These are phyloP conservation scores for Bradypodion ventrale DNA, from an alignment of 2,797 vertebrate species.

Conservation along the genomic window DNA sequence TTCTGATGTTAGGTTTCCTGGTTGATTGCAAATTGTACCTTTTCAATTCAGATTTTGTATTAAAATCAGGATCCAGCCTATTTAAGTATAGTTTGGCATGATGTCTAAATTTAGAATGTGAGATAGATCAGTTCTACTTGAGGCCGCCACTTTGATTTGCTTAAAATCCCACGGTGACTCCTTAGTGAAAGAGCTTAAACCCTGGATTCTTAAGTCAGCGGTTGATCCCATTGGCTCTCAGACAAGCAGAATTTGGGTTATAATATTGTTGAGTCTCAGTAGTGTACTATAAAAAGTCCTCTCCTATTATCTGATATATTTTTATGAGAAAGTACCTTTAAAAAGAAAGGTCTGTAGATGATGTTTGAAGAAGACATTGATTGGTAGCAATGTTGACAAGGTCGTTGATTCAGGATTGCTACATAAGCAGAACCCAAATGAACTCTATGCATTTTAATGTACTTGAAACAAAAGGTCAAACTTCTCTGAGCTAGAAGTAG, in stretches of 20 bases:
- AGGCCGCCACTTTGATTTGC: background rate
- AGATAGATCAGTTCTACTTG: background rate
- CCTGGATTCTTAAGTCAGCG: background rate
- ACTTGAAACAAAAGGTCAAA: background rate
- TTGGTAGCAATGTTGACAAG: constrained; percentile 22
- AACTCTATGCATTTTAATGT: constrained; percentile 23
- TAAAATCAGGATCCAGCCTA: background rate
- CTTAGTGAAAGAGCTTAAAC: background rate
- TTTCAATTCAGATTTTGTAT: background rate
- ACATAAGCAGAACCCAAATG: background rate
- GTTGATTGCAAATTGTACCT: background rate
- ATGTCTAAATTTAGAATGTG: background rate
- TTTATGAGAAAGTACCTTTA: background rate
- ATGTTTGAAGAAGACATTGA: constrained; percentile 16
- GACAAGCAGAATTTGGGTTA: background rate
- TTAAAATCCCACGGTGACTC: too few relatives aligned
- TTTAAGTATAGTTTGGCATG: background rate
- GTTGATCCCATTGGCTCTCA: background rate
- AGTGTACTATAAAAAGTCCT: background rate
- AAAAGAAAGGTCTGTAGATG: background rate
- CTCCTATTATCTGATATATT: background rate
- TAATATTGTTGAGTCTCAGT: background rate
- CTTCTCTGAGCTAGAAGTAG: background rate
- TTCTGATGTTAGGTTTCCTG: background rate
- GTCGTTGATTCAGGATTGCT: constrained; percentile 14